Evolutionary conservation across 2,113 vertebrate genomes (phyloP).

Genomic region (Hypanus sabinus): DNA sequence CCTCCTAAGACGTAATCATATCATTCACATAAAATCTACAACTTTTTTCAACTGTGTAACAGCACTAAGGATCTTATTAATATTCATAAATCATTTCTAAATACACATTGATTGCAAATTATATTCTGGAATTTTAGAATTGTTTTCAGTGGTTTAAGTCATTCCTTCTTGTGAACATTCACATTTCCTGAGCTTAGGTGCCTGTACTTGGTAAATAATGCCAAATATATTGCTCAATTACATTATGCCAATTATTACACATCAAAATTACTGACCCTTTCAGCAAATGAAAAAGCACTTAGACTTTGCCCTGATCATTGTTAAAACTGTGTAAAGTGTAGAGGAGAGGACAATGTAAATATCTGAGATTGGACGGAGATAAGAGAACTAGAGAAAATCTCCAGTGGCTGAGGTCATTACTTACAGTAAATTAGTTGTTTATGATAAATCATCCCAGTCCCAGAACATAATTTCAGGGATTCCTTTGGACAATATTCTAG

Average conservation of each 20-base stretch:
- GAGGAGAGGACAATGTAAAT: too few relatives aligned
- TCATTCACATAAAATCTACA: conserved; percentile 9
- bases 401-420: too few relatives aligned
- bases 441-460: too few relatives aligned
- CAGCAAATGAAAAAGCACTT: not conserved
- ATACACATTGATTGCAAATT: not conserved
- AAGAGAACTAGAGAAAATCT: too few relatives aligned
- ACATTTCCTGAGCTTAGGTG: not conserved
- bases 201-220: not conserved
- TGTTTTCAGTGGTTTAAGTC: not conserved
- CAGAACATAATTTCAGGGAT: too few relatives aligned
- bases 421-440: too few relatives aligned
- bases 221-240: not conserved
- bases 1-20: not conserved
- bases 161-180: not conserved
- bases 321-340: not conserved
- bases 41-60: not conserved
- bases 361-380: too few relatives aligned
- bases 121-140: not conserved
- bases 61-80: not conserved
- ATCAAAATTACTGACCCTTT: not conserved
- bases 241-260: not conserved
- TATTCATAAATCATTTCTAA: not conserved
- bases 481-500: too few relatives aligned
- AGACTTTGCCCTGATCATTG: not conserved